Conservation (phyloP, 2,888 invertebrate species). For the Drosophila neutralis region DNA sequence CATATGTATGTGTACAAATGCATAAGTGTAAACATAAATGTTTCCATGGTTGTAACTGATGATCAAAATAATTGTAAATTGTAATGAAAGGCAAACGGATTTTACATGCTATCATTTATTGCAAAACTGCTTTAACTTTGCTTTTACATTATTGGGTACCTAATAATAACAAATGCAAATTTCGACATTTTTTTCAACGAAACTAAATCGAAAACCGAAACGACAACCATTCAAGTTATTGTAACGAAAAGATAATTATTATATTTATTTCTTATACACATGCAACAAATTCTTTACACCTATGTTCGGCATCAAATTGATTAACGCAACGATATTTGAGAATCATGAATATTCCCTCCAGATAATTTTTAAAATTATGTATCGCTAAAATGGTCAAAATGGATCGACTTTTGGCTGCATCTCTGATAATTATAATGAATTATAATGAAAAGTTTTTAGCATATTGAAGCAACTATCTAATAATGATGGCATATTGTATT, state of each 20-base stretch:
- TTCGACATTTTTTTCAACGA: slow-evolving; percentile 34
- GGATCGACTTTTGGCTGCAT: slow-evolving; percentile 52
- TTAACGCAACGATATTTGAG: slow-evolving; percentile 67
- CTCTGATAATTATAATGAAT: slow-evolving; percentile 67
- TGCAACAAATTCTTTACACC: slow-evolving; percentile 56
- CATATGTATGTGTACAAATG: slow-evolving; percentile 49
- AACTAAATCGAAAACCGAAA: slow-evolving; percentile 19
- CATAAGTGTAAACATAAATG: slow-evolving; percentile 64
- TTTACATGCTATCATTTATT: slow-evolving; percentile 59
- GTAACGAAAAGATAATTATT: slow-evolving; percentile 14
- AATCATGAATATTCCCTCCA: slow-evolving; percentile 84
- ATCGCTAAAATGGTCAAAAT: slow-evolving; percentile 62
- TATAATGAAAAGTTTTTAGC: slow-evolving; percentile 52
- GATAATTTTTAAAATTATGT: slow-evolving; percentile 83
- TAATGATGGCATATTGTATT: slow-evolving; percentile 60
- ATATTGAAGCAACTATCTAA: slow-evolving; percentile 46
- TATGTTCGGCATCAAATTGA: slow-evolving; percentile 56
- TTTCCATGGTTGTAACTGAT: slow-evolving; percentile 83
- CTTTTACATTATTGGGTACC: slow-evolving; percentile 59
- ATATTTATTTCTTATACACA: slow-evolving; percentile 49
- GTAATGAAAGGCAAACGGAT: slow-evolving; percentile 36
- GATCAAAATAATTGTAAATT: slow-evolving; percentile 81
- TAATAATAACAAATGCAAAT: slow-evolving; percentile 34
- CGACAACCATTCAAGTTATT: slow-evolving; percentile 16
- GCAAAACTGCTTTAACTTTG: slow-evolving; percentile 51